Evolutionary conservation across 2,888 invertebrate genomes (phyloP).

Genomic region (Caenorhabditis becei): DNA sequence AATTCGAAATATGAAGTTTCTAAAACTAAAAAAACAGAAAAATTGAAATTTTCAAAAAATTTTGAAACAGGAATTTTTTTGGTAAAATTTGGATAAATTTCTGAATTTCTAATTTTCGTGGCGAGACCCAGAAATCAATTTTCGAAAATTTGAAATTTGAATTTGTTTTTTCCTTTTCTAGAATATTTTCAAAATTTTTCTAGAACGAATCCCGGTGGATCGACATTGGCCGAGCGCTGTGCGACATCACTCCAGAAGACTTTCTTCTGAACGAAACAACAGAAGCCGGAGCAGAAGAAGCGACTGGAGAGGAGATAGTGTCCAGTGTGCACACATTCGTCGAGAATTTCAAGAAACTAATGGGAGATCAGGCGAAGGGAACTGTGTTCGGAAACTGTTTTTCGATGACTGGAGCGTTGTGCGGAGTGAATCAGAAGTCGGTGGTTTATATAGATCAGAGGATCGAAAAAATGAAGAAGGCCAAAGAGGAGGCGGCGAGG

Average conservation of each 20-base stretch:
- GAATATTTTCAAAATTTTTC: background rate
- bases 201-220: slow-evolving; percentile 10
- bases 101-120: too few relatives aligned
- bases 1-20: background rate
- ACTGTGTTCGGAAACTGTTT: background rate
- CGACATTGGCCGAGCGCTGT: slow-evolving; percentile 10
- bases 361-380: slow-evolving; percentile 3
- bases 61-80: too few relatives aligned
- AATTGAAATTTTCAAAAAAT: background rate
- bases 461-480: background rate
- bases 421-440: slow-evolving; percentile 11
- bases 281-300: background rate
- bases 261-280: background rate
- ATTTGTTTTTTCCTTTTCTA: background rate
- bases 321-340: slow-evolving; percentile 5
- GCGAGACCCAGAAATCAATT: too few relatives aligned
- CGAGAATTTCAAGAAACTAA: background rate
- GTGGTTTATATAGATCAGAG: background rate
- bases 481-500: background rate
- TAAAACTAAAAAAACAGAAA: background rate
- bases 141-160: too few relatives aligned
- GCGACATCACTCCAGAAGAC: slow-evolving; percentile 15
- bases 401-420: slow-evolving; percentile 1
- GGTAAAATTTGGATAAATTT: too few relatives aligned
- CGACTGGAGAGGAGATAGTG: background rate